These are phyloP conservation scores for Chouioia cunea DNA, from an alignment of 2,888 invertebrate species.

Conservation along the genomic window DNA sequence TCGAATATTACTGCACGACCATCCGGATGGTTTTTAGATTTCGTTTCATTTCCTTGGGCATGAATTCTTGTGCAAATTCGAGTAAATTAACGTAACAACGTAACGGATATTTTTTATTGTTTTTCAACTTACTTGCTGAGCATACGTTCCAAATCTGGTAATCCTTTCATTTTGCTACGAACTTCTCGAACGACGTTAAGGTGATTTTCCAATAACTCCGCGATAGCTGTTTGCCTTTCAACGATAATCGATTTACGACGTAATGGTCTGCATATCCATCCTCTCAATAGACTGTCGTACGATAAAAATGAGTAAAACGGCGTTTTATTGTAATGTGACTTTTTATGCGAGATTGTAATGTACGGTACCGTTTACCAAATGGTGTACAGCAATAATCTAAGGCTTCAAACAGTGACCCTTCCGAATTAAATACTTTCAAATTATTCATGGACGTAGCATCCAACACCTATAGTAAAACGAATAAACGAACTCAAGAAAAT, in stretches of 20 bases:
- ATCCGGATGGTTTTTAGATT: constrained; percentile 89
- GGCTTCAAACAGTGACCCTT: constrained; percentile 83
- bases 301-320: neutral
- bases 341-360: constrained; percentile 25
- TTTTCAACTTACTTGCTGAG: constrained; percentile 80
- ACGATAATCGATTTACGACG: constrained; percentile 81
- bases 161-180: constrained; percentile 76
- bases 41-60: constrained; percentile 83
- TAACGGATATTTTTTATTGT: neutral
- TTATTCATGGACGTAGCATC: constrained; percentile 93
- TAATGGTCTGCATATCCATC: constrained; percentile 95
- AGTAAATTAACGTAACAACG: constrained; percentile 49
- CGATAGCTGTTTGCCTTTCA: constrained; percentile 86
- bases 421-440: constrained; percentile 81
- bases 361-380: constrained; percentile 92
- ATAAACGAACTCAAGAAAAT: no score
- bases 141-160: constrained; percentile 95
- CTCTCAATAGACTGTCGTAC: constrained; percentile 87
- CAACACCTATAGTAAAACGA: constrained; percentile 74
- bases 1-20: constrained; percentile 95
- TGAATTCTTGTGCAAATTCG: constrained; percentile 78
- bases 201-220: constrained; percentile 77
- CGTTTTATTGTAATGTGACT: constrained; percentile 7
- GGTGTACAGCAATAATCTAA: constrained; percentile 91
- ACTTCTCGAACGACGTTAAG: constrained; percentile 77